Percentiles rank a stretch among this genome's conserved stretches.
These are phyloP conservation scores for Aramus guarauna DNA, from an alignment of 2,113 vertebrate genomes.

Conservation along the genomic window DNA sequence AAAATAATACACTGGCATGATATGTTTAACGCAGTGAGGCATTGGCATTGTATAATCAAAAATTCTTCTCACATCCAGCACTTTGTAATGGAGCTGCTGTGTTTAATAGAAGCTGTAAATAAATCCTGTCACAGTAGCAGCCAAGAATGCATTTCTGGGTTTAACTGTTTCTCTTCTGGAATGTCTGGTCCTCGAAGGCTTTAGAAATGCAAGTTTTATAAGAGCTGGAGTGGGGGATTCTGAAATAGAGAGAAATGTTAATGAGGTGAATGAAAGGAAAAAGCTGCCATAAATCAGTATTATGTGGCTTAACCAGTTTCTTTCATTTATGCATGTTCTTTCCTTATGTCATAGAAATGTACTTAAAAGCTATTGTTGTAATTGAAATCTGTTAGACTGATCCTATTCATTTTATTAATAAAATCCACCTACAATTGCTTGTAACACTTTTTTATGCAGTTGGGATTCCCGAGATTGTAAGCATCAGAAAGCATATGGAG, in stretches of 20 bases:
- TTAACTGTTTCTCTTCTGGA: constrained; percentile 69
- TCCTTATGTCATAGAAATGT: constrained; percentile 61
- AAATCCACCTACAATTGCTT: constrained; percentile 69
- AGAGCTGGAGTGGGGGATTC: neutral
- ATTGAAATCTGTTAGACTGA: constrained; percentile 68
- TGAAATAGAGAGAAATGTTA: constrained; percentile 13
- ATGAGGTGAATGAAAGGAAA: constrained; percentile 49
- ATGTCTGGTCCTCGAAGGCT: constrained; percentile 3
- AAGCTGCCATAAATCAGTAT: constrained; percentile 58
- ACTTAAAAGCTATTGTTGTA: constrained; percentile 70
- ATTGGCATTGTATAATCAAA: constrained; percentile 80
- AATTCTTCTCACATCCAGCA: constrained; percentile 81
- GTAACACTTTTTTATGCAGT: constrained; percentile 61
- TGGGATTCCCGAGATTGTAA: constrained; percentile 67
- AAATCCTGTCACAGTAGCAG: constrained; percentile 70
- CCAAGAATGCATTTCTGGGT: constrained; percentile 64
- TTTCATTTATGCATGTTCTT: constrained; percentile 62
- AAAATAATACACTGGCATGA: constrained; percentile 61
- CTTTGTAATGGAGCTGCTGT: constrained; percentile 76
- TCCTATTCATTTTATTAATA: constrained; percentile 70
- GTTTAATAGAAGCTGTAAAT: constrained; percentile 73
- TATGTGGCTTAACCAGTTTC: constrained; percentile 60
- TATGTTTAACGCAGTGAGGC: constrained; percentile 58
- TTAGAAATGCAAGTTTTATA: constrained; percentile 24
- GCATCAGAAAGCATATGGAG: constrained; percentile 64